A percentile compares a stretch with the other conserved stretches of the same genome.
Conservation (phyloP, 2,888 invertebrate species). For the Hermaeophaga mercurialis region DNA sequence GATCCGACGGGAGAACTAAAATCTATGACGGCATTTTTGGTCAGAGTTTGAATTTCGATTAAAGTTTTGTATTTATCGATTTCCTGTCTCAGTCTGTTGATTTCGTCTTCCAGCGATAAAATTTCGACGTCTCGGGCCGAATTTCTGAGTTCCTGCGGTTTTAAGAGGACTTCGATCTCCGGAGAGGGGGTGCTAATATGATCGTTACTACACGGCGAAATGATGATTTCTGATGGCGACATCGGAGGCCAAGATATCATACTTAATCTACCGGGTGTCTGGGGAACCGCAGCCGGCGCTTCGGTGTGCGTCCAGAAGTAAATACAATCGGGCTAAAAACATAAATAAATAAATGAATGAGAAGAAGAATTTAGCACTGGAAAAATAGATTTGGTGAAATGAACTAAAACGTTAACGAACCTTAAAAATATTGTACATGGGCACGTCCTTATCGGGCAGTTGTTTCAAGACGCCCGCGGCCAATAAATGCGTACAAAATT, state of each 20-base stretch:
- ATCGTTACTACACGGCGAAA: constrained; percentile 42
- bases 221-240: constrained; percentile 48
- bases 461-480: constrained; percentile 85
- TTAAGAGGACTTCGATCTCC: constrained; percentile 35
- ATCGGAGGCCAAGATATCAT: constrained; percentile 75
- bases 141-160: constrained; percentile 41
- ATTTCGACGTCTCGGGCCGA: constrained; percentile 54
- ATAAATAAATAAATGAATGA: not conserved
- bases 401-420: constrained; percentile 58
- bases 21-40: constrained; percentile 61
- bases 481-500: constrained; percentile 86
- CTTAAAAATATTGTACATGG: constrained; percentile 71
- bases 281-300: constrained; percentile 67
- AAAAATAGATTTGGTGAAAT: not conserved
- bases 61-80: constrained; percentile 65
- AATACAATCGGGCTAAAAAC: constrained; percentile 81
- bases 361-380: not conserved
- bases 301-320: constrained; percentile 90
- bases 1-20: constrained; percentile 56
- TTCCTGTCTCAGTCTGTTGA: constrained; percentile 62
- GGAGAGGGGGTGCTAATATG: constrained; percentile 34
- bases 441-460: constrained; percentile 75
- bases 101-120: constrained; percentile 56
- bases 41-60: constrained; percentile 63
- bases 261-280: constrained; percentile 76